Conservation (phyloP, 1,140 invertebrate genomes). For the Pseudomyrmex flavicornis region DNA sequence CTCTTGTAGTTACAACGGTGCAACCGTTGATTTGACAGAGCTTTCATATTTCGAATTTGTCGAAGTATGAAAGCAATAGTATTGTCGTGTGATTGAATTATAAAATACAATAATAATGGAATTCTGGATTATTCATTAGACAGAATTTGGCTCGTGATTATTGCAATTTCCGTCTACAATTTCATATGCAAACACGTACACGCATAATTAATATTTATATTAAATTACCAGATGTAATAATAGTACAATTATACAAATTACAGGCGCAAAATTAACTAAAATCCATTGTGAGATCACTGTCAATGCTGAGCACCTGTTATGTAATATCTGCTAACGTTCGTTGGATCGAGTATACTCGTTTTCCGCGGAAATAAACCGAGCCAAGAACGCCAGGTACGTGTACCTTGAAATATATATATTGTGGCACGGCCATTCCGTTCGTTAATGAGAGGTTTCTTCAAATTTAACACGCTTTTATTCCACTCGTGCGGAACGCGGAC, state of each 20-base stretch:
- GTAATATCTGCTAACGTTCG: slow-evolving; percentile 18
- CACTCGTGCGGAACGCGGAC: neutral
- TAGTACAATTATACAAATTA: neutral
- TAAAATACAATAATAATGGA: neutral
- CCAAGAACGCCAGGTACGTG: slow-evolving; percentile 5
- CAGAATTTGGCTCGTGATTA: neutral
- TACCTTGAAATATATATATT: slow-evolving; percentile 22
- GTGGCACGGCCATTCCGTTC: neutral
- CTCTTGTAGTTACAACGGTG: no score
- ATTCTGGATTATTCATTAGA: no score
- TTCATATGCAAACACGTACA: no score
- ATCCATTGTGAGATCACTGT: slow-evolving; percentile 7
- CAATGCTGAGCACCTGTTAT: slow-evolving; percentile 41
- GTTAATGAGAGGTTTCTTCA: slow-evolving; percentile 7
- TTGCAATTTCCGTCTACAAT: neutral
- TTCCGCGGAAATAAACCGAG: slow-evolving; percentile 40
- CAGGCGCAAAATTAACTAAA: neutral
- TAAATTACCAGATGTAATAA: neutral
- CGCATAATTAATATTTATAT: no score
- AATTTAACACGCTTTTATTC: slow-evolving; percentile 22
- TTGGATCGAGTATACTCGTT: slow-evolving; percentile 23
- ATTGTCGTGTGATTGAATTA: neutral
- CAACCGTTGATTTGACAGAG: no score
- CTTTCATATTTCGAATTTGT: no score
- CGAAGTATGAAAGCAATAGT: no score